These are phyloP conservation scores for Rotaria magnacalcarata DNA, from an alignment of 2,888 invertebrate species.

Conservation along the genomic window DNA sequence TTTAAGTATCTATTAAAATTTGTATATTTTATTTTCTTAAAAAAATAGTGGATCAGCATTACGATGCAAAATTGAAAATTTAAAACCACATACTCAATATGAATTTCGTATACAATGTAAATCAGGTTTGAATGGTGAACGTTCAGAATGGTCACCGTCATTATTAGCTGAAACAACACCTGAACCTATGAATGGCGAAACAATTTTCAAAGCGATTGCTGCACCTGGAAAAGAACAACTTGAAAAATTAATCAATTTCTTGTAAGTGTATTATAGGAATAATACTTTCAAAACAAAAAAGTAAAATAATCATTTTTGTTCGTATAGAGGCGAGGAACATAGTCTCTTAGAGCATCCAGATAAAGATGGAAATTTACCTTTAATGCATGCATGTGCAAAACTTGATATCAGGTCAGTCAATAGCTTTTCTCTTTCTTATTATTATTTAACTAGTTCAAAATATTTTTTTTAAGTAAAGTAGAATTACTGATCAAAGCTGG, in stretches of 20 bases:
- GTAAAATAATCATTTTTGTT: neutral
- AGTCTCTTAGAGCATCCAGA: neutral
- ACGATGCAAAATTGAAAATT: neutral
- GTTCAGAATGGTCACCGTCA: neutral
- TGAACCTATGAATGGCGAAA: constrained; percentile 6
- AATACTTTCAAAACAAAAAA: too few species aligned
- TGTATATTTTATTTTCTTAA: neutral
- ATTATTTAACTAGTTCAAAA: neutral
- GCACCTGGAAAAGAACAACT: neutral
- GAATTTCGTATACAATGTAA: constrained; percentile 16
- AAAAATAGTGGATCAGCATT: neutral
- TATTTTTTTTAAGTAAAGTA: neutral
- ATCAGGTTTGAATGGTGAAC: neutral
- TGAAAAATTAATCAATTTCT: neutral
- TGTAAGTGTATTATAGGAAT: neutral
- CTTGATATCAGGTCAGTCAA: neutral
- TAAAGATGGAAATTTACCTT: constrained; percentile 10
- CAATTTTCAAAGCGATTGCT: neutral
- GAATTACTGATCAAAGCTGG: neutral
- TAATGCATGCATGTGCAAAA: constrained; percentile 10
- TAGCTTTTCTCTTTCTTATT: neutral
- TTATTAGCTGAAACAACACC: neutral
- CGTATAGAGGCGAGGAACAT: neutral
- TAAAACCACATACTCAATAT: neutral
- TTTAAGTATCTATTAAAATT: too few species aligned